These are phyloP conservation scores for Gymnorhina tibicen DNA, from an alignment of 2,113 vertebrate species.

Conservation along the genomic window DNA sequence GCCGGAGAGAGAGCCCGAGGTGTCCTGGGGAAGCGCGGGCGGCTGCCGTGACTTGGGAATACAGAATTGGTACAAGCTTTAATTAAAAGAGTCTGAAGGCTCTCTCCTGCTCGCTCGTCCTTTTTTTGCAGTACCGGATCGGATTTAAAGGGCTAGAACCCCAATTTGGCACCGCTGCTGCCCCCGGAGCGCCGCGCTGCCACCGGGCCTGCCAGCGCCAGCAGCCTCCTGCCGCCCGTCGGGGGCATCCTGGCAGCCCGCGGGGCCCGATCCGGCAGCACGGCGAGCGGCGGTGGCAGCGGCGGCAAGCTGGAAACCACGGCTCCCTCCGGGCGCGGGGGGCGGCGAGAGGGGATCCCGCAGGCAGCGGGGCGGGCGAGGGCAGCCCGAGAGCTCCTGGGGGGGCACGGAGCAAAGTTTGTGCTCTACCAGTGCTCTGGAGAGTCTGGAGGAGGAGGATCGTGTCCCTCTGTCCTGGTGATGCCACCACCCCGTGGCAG, in stretches of 20 bases:
- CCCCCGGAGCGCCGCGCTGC: not conserved
- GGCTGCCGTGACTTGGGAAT: constrained; percentile 63
- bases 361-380: not conserved
- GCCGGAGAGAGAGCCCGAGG: not conserved
- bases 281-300: not conserved
- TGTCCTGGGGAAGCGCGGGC: constrained; percentile 37
- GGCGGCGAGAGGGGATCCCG: not conserved
- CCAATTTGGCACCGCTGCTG: constrained; percentile 44
- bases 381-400: not conserved
- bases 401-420: not conserved
- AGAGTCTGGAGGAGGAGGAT: not conserved
- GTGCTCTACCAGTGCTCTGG: not conserved
- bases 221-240: not conserved
- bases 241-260: not conserved
- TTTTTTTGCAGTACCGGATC: constrained; percentile 70
- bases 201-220: not conserved
- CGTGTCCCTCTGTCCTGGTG: not conserved
- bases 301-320: not conserved
- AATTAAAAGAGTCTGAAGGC: constrained; percentile 76
- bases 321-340: not conserved
- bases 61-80: constrained; percentile 63
- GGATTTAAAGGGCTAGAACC: constrained; percentile 80
- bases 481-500: not conserved
- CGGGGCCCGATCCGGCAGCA: not conserved
- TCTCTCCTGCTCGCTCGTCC: constrained; percentile 44